These are phyloP conservation scores for Gadopsis bispinosus DNA, from an alignment of 2,797 vertebrate genomes.

Conservation along the genomic window DNA sequence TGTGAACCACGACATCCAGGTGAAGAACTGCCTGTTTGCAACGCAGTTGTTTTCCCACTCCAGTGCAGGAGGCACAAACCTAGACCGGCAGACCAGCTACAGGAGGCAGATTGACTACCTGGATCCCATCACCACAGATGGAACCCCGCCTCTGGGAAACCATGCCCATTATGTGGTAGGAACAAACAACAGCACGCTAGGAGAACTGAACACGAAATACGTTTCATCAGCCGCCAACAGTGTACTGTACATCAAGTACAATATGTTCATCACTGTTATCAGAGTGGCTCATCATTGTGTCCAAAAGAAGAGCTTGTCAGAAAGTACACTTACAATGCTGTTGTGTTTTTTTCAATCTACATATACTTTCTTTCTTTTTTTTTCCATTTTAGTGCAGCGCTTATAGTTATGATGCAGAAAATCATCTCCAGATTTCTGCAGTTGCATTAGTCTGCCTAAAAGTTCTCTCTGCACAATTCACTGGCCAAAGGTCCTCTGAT, in stretches of 20 bases:
- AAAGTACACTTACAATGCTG: no score
- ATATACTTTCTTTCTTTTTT: neutral
- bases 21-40: constrained; percentile 79
- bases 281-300: neutral
- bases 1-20: constrained; percentile 79
- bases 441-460: constrained; percentile 7
- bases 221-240: constrained; percentile 1
- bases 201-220: constrained; percentile 10
- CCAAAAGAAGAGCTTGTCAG: neutral
- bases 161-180: constrained; percentile 10
- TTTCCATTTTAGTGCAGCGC: neutral
- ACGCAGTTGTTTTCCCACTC: constrained; percentile 76
- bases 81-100: constrained; percentile 52
- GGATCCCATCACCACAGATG: constrained; percentile 44
- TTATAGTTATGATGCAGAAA: neutral
- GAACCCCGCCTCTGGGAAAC: constrained; percentile 60
- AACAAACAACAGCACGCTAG: constrained; percentile 21
- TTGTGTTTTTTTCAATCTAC: neutral
- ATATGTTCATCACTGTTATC: neutral
- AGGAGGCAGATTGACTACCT: constrained; percentile 50
- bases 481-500: constrained; percentile 15
- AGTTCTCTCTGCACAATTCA: constrained; percentile 2
- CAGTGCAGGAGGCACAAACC: constrained; percentile 55
- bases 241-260: neutral
- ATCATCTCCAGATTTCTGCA: neutral